phyloP scores from a whole-genome alignment of 2,888 invertebrate species.

The Hermaeophaga mercurialis region DNA sequence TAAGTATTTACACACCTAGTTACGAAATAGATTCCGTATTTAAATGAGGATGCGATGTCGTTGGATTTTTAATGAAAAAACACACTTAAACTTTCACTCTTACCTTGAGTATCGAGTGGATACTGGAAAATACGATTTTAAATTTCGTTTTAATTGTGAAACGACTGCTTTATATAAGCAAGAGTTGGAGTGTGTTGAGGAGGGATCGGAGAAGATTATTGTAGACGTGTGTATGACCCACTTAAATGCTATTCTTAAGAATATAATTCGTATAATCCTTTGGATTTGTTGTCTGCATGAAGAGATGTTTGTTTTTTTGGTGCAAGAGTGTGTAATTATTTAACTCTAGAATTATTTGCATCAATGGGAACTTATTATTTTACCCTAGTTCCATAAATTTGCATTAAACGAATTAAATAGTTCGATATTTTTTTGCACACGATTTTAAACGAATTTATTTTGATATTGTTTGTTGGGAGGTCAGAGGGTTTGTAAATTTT shows the following conservation, averaged over 20 bases:
- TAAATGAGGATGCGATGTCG: background rate
- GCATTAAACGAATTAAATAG: too few species aligned
- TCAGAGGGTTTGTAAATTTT: too few species aligned
- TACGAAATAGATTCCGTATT: background rate
- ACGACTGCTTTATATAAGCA: slow-evolving; percentile 24
- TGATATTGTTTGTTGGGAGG: too few species aligned
- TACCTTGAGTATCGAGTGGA: slow-evolving; percentile 34
- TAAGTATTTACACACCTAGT: background rate
- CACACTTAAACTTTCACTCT: slow-evolving; percentile 32
- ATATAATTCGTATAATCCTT: slow-evolving; percentile 2
- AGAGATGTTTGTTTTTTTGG: slow-evolving; percentile 7
- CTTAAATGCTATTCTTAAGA: slow-evolving; percentile 12
- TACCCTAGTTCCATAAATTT: slow-evolving; percentile 7
- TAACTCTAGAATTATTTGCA: background rate
- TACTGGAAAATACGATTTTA: slow-evolving; percentile 16
- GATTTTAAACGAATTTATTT: too few species aligned
- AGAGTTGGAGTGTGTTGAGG: slow-evolving; percentile 7
- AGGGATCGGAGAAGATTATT: slow-evolving; percentile 17
- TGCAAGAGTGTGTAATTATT: background rate
- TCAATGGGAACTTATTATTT: background rate
- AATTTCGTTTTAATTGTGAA: slow-evolving; percentile 23
- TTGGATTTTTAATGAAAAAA: slow-evolving; percentile 6
- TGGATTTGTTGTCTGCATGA: slow-evolving; percentile 5
- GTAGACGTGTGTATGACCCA: slow-evolving; percentile 22
- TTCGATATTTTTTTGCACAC: too few species aligned